Base-by-base conservation (phyloP, 2,888 invertebrate genomes). In the Camponotus fellah region DNA sequence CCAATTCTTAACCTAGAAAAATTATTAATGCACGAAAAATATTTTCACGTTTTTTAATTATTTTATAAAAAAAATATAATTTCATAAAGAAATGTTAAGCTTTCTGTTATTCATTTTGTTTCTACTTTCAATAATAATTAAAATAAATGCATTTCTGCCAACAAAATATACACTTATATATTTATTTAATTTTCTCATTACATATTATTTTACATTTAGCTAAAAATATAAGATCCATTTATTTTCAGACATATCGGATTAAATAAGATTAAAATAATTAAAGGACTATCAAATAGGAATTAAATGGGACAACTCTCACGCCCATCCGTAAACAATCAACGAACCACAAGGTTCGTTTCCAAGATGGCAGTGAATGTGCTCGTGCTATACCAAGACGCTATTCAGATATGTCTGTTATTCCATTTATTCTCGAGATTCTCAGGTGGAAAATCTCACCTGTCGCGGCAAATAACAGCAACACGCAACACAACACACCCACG, bases 401-500 rank as follows among this genome's bases (percentile, higher is more conserved):
- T 32, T 49, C 17, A 40, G 9, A 32, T 12, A n/a, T 21, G 49
- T 14, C 46, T 60, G 6, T 26, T 17, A 17, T 21, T 66, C 40
- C 3, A 14, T 56, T 32, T 21, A 17, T 10, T 37, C 14, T 14
- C n/a, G 12, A 49, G 34, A 26, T n/a, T 56, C 34, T 64, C 12
- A 21, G 1, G 26, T 14, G 43, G 21, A 26, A 58, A 53, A 34
- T 62, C 90, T 91, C 87, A 92, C 91, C 90, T 87, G 83, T 85
- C 5, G 71, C 43, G 12, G 43, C 46, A 26, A 84, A 84, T 8
- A 82, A 37, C 62, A 85, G 60, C 49, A 87, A 49, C 6, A 56
- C 80, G 75, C 40, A 53, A 53, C 53, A 83, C 69, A 83, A 12
- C 9, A 79, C 68, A 79, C 21, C n/a, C 49, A 14, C 66, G 53